These are phyloP conservation scores for Catharus fuscescens DNA, from an alignment of 2,113 vertebrate genomes.

Conservation along the genomic window DNA sequence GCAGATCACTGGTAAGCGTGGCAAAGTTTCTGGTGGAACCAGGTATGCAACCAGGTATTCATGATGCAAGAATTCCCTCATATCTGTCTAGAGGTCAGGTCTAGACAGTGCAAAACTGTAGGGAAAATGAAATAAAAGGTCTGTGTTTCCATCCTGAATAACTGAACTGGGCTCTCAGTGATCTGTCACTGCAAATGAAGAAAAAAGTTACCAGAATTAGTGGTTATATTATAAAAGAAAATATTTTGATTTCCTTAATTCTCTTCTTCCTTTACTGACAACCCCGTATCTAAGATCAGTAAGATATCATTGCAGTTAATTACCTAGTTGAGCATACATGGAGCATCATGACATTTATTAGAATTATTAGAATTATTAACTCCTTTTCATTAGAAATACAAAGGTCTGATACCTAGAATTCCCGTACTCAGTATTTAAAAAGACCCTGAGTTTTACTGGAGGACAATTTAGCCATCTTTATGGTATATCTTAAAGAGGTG, in stretches of 20 bases:
- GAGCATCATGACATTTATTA: background rate
- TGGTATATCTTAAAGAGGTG: background rate
- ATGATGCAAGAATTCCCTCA: background rate
- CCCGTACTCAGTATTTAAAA: background rate
- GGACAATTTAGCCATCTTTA: background rate
- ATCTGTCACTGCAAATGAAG: background rate
- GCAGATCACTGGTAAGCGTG: background rate
- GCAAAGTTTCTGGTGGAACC: background rate
- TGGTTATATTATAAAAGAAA: background rate
- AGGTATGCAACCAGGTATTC: background rate
- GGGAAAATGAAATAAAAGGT: background rate
- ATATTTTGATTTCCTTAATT: fast-evolving
- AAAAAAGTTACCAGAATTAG: background rate
- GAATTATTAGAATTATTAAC: background rate
- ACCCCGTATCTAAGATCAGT: background rate
- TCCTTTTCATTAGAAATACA: background rate
- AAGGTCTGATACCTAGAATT: background rate
- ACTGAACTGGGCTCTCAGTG: background rate
- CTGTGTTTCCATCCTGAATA: background rate
- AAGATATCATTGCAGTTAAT: background rate
- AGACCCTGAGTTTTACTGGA: background rate
- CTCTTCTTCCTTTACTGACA: background rate
- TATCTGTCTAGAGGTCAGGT: background rate
- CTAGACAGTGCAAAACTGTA: background rate
- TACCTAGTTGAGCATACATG: background rate